A percentile compares a stretch with the other conserved stretches of the same genome.
These are phyloP conservation scores for Callyntrura guangdongensis DNA, from an alignment of 2,888 invertebrate genomes.

Conservation along the genomic window DNA sequence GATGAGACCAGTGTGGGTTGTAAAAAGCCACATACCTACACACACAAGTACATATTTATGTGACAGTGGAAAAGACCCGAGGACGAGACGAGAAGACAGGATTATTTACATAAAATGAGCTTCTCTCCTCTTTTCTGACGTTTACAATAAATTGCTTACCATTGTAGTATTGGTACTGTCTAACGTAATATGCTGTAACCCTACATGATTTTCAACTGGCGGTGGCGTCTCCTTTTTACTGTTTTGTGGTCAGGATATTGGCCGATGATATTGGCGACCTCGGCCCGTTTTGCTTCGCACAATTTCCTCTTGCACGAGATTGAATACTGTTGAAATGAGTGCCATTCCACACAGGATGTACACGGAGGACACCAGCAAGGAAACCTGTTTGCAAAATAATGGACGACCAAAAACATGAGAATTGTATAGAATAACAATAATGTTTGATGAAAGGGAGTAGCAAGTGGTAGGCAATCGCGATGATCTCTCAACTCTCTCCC, in stretches of 20 bases:
- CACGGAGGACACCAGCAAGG: slow-evolving; percentile 92
- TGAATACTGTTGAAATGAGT: slow-evolving; percentile 95
- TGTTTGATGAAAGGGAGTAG: neutral
- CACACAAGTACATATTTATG: slow-evolving; percentile 45
- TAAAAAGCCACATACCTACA: slow-evolving; percentile 43
- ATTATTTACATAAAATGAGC: slow-evolving; percentile 43
- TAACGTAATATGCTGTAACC: slow-evolving; percentile 84
- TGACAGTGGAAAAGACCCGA: neutral
- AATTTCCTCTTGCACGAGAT: slow-evolving; percentile 93
- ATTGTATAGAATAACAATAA: neutral
- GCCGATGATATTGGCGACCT: slow-evolving; percentile 84
- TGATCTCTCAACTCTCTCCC: neutral
- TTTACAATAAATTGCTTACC: slow-evolving; percentile 73
- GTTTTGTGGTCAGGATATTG: slow-evolving; percentile 84
- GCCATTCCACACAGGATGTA: slow-evolving; percentile 95
- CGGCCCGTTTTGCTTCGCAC: slow-evolving; percentile 85
- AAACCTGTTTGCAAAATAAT: slow-evolving; percentile 86
- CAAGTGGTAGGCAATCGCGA: neutral
- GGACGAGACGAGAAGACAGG: slow-evolving; percentile 7
- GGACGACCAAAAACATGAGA: neutral
- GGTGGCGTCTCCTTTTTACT: slow-evolving; percentile 76
- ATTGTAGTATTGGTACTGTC: slow-evolving; percentile 84
- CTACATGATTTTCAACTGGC: slow-evolving; percentile 83
- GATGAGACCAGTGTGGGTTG: slow-evolving; percentile 49
- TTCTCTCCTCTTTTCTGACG: neutral